Conservation (phyloP, 1,140 invertebrate species). For the Cydia strobilella region DNA sequence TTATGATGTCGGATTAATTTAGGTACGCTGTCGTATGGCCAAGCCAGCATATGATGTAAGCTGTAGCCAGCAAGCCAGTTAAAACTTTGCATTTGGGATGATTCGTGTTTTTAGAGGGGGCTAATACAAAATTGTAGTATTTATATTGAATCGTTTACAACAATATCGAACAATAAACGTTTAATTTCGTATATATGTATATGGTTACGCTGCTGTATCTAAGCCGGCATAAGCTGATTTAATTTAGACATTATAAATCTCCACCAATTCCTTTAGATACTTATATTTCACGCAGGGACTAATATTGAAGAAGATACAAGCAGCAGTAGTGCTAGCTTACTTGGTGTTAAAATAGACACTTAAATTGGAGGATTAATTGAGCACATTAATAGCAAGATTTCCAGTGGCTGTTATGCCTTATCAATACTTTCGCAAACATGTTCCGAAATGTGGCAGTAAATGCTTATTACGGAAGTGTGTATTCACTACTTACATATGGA, state of each 20-base stretch:
- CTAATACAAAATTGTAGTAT: too few species aligned
- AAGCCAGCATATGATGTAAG: neutral
- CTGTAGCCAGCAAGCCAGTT: neutral
- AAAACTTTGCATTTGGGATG: too few species aligned
- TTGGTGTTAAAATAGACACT: slow-evolving; percentile 32
- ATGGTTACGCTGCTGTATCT: too few species aligned
- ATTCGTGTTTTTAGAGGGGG: too few species aligned
- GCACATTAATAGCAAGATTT: slow-evolving; percentile 35
- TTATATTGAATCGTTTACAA: too few species aligned
- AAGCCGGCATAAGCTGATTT: slow-evolving; percentile 34
- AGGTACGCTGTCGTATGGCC: neutral
- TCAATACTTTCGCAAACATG: slow-evolving; percentile 27
- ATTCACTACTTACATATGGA: slow-evolving; percentile 35
- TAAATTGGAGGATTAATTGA: slow-evolving; percentile 34
- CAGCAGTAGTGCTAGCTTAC: neutral
- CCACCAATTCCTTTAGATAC: slow-evolving; percentile 27
- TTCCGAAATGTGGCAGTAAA: neutral
- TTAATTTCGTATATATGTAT: too few species aligned
- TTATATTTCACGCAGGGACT: neutral
- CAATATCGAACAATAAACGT: too few species aligned
- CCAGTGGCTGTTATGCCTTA: slow-evolving; percentile 33
- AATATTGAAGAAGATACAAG: neutral
- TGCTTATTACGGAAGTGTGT: slow-evolving; percentile 32
- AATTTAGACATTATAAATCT: slow-evolving; percentile 38
- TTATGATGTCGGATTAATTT: neutral